phyloP scores from a whole-genome alignment of 2,888 invertebrate genomes.

The Patella caerulea region DNA sequence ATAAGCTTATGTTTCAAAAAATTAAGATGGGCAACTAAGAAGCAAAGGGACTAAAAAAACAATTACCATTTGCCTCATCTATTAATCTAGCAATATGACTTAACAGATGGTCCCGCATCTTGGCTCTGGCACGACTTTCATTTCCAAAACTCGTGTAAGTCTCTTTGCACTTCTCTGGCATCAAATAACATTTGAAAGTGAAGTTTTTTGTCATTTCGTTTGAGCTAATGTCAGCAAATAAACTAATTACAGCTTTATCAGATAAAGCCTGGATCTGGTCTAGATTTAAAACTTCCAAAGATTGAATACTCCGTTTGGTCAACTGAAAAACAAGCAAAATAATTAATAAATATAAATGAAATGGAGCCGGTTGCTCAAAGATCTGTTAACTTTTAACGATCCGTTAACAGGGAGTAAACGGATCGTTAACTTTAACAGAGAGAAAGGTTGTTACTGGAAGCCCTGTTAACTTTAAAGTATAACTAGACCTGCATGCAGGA shows the following conservation, averaged over 20 bases:
- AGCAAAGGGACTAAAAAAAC: not conserved
- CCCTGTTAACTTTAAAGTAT: too few species aligned
- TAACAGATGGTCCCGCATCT: slow-evolving; percentile 74
- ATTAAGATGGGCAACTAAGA: not conserved
- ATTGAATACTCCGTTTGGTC: slow-evolving; percentile 47
- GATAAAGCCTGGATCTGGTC: slow-evolving; percentile 71
- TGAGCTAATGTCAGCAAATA: slow-evolving; percentile 74
- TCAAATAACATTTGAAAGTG: slow-evolving; percentile 74
- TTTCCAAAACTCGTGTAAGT: slow-evolving; percentile 76
- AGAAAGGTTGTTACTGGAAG: too few species aligned
- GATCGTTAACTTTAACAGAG: too few species aligned
- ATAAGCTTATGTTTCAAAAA: too few species aligned
- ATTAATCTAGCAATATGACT: slow-evolving; percentile 71
- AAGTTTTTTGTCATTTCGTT: slow-evolving; percentile 75
- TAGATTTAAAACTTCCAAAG: slow-evolving; percentile 54
- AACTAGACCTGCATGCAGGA: too few species aligned
- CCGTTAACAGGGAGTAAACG: too few species aligned
- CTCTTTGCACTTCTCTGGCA: slow-evolving; percentile 73
- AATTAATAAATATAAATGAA: not conserved
- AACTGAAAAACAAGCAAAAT: slow-evolving; percentile 38
- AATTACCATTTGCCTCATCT: slow-evolving; percentile 59
- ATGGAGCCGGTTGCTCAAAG: too few species aligned
- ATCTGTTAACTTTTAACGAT: too few species aligned
- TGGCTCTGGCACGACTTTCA: slow-evolving; percentile 74
- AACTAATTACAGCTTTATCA: slow-evolving; percentile 72